Conservation (phyloP, 1,140 invertebrate species). For the Drosophila eugracilis region DNA sequence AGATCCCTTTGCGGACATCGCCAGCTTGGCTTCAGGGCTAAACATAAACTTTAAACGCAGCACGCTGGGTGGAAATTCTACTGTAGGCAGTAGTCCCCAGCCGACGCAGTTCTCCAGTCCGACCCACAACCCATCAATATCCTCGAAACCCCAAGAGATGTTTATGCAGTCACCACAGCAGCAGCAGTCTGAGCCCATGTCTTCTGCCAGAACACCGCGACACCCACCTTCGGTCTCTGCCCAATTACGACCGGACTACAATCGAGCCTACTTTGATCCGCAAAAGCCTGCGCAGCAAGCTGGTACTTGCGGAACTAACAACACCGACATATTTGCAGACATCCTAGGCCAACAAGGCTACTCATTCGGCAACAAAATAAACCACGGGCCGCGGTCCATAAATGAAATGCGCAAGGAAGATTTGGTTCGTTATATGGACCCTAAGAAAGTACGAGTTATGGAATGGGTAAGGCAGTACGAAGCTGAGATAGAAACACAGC, state of each 20-base stretch:
- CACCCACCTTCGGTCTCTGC: conserved; percentile 15
- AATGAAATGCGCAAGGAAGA: conserved; percentile 97
- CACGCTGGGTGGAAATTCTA: conserved; percentile 69
- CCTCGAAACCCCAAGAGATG: conserved; percentile 40
- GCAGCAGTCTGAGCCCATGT: conserved; percentile 15
- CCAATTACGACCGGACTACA: conserved; percentile 86
- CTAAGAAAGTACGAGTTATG: conserved; percentile 93
- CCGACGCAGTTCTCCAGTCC: conserved; percentile 85
- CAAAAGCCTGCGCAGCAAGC: conserved; percentile 77
- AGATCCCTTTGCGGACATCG: conserved; percentile 87
- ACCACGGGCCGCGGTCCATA: conserved; percentile 93
- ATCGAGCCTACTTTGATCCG: conserved; percentile 88
- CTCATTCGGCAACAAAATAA: conserved; percentile 91
- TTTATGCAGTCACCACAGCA: conserved; percentile 37
- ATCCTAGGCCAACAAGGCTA: conserved; percentile 95
- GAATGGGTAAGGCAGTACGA: conserved; percentile 87
- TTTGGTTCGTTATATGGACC: conserved; percentile 94
- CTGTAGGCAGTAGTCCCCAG: conserved; percentile 73
- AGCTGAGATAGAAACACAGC: neutral
- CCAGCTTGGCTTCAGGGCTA: conserved; percentile 83
- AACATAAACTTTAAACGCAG: conserved; percentile 80
- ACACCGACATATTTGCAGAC: conserved; percentile 94
- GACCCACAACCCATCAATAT: conserved; percentile 64
- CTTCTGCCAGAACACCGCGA: conserved; percentile 25
- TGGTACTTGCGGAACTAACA: conserved; percentile 79